phyloP scores from a whole-genome alignment of 2,113 vertebrate genomes.

The Leptobrachium leishanense region DNA sequence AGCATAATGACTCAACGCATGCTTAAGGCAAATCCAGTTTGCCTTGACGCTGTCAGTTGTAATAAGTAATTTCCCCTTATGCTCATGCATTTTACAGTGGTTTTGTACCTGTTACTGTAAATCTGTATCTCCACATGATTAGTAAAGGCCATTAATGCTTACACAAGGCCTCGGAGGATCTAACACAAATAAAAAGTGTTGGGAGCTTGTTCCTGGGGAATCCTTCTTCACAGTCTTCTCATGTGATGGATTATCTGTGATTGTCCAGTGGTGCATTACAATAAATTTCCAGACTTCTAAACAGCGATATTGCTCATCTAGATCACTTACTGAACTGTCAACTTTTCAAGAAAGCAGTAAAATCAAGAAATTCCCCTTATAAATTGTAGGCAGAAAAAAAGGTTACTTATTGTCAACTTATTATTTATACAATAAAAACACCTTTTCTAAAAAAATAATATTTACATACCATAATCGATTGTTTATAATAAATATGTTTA shows the following conservation, averaged over 20 bases:
- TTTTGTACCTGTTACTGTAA: constrained; percentile 41
- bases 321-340: too few relatives aligned
- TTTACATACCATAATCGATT: too few relatives aligned
- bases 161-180: constrained; percentile 16
- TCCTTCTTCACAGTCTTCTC: too few relatives aligned
- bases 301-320: too few relatives aligned
- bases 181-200: constrained; percentile 14
- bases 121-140: constrained; percentile 38
- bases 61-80: constrained; percentile 37
- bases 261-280: neutral
- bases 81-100: constrained; percentile 25
- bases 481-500: too few relatives aligned
- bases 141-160: constrained; percentile 28
- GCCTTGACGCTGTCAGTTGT: constrained; percentile 31
- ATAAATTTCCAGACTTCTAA: too few relatives aligned
- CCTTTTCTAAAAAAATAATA: neutral
- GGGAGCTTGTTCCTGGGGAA: neutral
- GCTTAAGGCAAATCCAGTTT: constrained; percentile 41
- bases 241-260: neutral
- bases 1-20: constrained; percentile 36
- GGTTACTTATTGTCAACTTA: neutral
- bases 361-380: too few relatives aligned
- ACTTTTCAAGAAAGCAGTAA: too few relatives aligned
- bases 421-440: neutral
- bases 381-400: too few relatives aligned